Percentiles rank a stretch among this genome's conserved stretches.
Evolutionary conservation across 2,797 vertebrate genomes (phyloP).

Genomic region (Sciurus vulgaris): DNA sequence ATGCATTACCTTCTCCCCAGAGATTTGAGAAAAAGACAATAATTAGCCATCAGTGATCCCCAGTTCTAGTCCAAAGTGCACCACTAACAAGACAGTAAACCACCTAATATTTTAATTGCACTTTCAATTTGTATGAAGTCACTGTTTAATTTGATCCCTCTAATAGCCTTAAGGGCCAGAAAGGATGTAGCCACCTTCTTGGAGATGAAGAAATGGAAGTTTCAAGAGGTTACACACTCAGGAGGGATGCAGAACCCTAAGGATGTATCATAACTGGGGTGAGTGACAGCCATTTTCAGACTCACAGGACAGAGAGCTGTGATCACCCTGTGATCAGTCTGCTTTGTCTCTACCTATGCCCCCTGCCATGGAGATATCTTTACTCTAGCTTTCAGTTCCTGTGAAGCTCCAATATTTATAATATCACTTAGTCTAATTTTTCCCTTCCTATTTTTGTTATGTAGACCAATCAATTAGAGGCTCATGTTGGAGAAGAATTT

Average conservation of each 20-base stretch:
- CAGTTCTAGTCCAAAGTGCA: background rate
- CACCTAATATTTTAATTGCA: constrained; percentile 54
- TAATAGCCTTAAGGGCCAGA: background rate
- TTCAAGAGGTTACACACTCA: background rate
- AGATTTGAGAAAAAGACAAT: background rate
- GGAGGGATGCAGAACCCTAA: background rate
- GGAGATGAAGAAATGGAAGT: background rate
- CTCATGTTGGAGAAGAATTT: background rate
- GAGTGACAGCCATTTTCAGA: background rate
- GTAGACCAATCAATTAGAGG: background rate
- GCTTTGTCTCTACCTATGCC: background rate
- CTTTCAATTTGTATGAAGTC: background rate
- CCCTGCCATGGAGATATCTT: background rate
- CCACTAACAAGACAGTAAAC: background rate
- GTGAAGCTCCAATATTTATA: background rate
- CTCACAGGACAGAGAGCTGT: background rate
- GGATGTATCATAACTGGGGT: background rate
- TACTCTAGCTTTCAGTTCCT: background rate
- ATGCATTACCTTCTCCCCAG: constrained; percentile 1
- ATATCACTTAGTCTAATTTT: background rate
- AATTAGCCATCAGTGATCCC: constrained; percentile 1
- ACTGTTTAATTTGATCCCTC: background rate
- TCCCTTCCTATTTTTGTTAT: background rate
- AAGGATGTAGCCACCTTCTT: background rate
- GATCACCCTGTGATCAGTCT: background rate